A percentile compares a stretch with the other conserved stretches of the same genome.
phyloP scores from a whole-genome alignment of 1,140 invertebrate genomes.

The Heliconius himera region DNA sequence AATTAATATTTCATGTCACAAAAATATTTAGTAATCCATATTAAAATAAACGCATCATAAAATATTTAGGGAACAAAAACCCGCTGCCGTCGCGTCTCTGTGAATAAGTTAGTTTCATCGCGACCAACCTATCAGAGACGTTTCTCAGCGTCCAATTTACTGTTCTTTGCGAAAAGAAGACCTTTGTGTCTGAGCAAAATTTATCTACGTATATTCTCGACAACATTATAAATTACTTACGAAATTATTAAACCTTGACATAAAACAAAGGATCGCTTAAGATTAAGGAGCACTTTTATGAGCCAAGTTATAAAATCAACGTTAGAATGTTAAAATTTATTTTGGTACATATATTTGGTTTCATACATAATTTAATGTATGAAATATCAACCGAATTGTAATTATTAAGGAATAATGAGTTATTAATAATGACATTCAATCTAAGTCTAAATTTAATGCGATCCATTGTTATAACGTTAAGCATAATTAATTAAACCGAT shows the following conservation, averaged over 20 bases:
- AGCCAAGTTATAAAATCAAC: not conserved
- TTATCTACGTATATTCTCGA: slow-evolving; percentile 17
- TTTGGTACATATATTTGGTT: not conserved
- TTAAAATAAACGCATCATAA: slow-evolving; percentile 14
- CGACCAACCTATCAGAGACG: slow-evolving; percentile 21
- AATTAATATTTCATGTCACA: not conserved
- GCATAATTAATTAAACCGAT: not conserved
- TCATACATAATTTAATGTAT: too few relatives aligned
- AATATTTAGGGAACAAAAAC: slow-evolving; percentile 18
- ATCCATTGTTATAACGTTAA: slow-evolving; percentile 9
- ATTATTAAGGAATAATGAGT: too few relatives aligned
- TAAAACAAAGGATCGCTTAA: slow-evolving; percentile 8
- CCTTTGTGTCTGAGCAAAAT: slow-evolving; percentile 15
- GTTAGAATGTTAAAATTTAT: not conserved
- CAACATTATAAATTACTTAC: slow-evolving; percentile 20
- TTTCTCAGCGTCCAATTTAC: slow-evolving; percentile 34
- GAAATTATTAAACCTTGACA: slow-evolving; percentile 20
- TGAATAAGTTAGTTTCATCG: slow-evolving; percentile 35
- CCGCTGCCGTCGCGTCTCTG: not conserved
- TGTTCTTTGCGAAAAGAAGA: slow-evolving; percentile 19
- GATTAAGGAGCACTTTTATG: not conserved
- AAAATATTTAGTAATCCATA: slow-evolving; percentile 16
- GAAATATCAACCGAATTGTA: too few relatives aligned
- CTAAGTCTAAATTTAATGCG: not conserved
- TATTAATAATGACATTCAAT: not conserved